These are phyloP conservation scores for Ypsolopha sequella DNA, from an alignment of 2,888 invertebrate species.

Conservation along the genomic window DNA sequence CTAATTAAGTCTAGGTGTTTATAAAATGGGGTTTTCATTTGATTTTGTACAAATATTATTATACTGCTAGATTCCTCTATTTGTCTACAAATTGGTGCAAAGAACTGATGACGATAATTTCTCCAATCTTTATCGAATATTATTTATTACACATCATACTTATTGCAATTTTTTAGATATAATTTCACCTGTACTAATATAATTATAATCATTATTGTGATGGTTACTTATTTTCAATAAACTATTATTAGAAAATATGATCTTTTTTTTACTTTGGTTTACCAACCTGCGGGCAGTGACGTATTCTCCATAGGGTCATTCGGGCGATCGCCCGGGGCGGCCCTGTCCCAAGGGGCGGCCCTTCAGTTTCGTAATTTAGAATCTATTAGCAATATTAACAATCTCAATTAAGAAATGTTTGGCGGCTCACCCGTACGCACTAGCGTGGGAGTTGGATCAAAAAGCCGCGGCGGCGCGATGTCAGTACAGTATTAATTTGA, in stretches of 20 bases:
- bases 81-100: not conserved
- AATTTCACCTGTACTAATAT: not conserved
- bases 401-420: no score
- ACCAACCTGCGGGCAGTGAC: no score
- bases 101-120: not conserved
- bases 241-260: not conserved
- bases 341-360: no score
- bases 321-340: no score
- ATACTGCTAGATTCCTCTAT: not conserved
- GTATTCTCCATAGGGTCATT: no score
- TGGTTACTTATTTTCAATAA: not conserved
- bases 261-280: not conserved
- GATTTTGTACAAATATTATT: not conserved
- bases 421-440: no score
- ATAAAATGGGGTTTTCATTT: not conserved
- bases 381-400: no score
- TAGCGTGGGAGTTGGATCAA: no score
- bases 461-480: no score
- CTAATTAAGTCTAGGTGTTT: no score
- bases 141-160: not conserved
- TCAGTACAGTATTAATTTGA: no score
- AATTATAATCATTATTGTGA: not conserved
- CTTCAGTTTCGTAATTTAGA: no score
- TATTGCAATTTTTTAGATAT: not conserved
- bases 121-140: not conserved